Percentiles rank a stretch among this genome's conserved stretches.
Evolutionary conservation across 2,888 invertebrate genomes (phyloP).

Genomic region (Sphaerophoria taeniata): DNA sequence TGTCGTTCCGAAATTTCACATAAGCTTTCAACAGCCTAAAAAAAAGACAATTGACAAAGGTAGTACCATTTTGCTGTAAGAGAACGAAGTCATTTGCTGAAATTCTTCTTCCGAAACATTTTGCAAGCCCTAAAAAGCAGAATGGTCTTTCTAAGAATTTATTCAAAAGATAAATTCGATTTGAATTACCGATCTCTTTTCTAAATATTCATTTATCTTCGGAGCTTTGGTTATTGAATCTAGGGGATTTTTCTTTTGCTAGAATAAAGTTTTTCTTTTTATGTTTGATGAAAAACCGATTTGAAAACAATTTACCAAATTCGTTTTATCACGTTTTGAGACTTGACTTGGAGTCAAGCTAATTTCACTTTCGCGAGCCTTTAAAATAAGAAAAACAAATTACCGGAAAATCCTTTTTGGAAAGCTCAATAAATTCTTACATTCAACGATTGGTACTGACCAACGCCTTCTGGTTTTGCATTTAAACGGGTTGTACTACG

Average conservation of each 20-base stretch:
- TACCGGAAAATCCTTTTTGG: not conserved
- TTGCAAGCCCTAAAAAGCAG: conserved; percentile 53
- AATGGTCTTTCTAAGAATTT: not conserved
- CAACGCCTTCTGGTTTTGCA: conserved; percentile 32
- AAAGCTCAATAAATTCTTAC: conserved; percentile 26
- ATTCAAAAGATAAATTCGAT: not conserved
- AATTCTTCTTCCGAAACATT: conserved; percentile 39
- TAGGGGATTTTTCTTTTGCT: conserved; percentile 79
- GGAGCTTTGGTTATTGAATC: conserved; percentile 79
- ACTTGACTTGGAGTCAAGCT: conserved; percentile 80
- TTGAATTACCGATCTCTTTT: conserved; percentile 78
- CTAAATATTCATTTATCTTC: conserved; percentile 76
- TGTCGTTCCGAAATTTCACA: no score
- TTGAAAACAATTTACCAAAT: conserved; percentile 21
- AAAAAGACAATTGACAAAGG: not conserved
- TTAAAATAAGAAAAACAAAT: not conserved
- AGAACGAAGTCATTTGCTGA: not conserved
- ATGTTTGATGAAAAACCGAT: not conserved
- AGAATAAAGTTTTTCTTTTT: not conserved
- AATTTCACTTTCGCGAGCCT: conserved; percentile 77
- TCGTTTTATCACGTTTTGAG: conserved; percentile 43
- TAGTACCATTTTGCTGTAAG: conserved; percentile 44
- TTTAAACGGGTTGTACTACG: conserved; percentile 2
- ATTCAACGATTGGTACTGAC: conserved; percentile 21
- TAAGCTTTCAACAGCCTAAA: no score